Conservation (phyloP, 2,888 invertebrate genomes). For the Boloria selene region DNA sequence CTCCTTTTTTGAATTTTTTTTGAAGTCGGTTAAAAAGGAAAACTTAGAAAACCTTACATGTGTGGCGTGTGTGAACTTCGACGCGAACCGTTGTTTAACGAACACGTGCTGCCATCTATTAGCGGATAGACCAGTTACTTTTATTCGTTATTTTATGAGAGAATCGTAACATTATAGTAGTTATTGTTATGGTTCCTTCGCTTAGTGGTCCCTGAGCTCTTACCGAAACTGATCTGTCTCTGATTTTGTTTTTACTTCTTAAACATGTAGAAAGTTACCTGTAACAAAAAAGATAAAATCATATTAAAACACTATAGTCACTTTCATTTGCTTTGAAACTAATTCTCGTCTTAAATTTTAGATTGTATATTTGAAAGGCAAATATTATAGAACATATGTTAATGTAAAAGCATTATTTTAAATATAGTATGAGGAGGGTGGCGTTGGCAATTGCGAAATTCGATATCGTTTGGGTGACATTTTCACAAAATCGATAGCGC, state of each 20-base stretch:
- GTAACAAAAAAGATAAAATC: constrained; percentile 47
- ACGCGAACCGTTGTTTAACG: constrained; percentile 46
- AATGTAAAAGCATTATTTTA: constrained; percentile 36
- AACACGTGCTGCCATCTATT: constrained; percentile 64
- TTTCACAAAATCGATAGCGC: constrained; percentile 79
- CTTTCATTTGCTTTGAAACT: not conserved
- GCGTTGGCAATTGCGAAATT: constrained; percentile 56
- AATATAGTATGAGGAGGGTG: constrained; percentile 41
- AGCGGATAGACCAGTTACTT: constrained; percentile 57
- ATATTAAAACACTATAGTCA: no score
- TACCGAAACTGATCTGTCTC: constrained; percentile 24
- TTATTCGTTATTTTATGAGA: constrained; percentile 38
- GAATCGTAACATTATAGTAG: constrained; percentile 34
- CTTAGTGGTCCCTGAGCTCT: constrained; percentile 23
- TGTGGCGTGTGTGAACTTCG: constrained; percentile 53
- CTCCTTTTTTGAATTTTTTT: no score
- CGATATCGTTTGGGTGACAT: constrained; percentile 73
- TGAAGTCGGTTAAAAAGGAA: no score
- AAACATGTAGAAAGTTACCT: constrained; percentile 48
- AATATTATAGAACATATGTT: constrained; percentile 17
- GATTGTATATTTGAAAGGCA: no score
- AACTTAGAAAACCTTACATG: constrained; percentile 63
- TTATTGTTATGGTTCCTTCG: constrained; percentile 27
- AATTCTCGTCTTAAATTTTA: no score
- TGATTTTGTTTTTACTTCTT: constrained; percentile 16